Conservation (phyloP, 1,140 invertebrate genomes). For the Cydia splendana region DNA sequence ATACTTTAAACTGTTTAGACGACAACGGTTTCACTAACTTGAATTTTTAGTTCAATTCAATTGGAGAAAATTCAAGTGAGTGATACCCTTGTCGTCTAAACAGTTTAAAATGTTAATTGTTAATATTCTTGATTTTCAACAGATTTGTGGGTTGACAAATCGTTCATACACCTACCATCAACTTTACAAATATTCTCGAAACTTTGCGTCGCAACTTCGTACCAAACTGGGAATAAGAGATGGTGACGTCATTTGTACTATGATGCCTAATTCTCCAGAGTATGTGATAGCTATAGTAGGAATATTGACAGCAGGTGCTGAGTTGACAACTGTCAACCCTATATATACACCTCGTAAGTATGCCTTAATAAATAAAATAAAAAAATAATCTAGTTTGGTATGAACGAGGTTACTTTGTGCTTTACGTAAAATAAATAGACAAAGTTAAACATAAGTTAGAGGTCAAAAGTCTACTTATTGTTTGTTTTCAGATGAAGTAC, state of each 20-base stretch:
- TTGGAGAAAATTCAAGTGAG: too few relatives aligned
- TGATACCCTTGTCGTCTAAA: too few relatives aligned
- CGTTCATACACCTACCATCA: slow-evolving; percentile 86
- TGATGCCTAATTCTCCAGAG: slow-evolving; percentile 90
- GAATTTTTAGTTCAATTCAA: too few relatives aligned
- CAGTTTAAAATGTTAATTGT: too few relatives aligned
- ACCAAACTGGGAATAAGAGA: slow-evolving; percentile 84
- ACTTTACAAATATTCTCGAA: slow-evolving; percentile 82
- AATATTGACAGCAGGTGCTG: slow-evolving; percentile 84
- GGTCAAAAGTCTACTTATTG: too few relatives aligned
- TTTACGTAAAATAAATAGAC: too few relatives aligned
- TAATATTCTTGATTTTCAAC: slow-evolving; percentile 43
- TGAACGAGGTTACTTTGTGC: too few relatives aligned
- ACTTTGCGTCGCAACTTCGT: slow-evolving; percentile 84
- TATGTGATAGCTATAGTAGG: slow-evolving; percentile 85
- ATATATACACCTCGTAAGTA: slow-evolving; percentile 87
- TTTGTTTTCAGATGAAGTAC: slow-evolving; percentile 86
- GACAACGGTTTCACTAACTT: too few relatives aligned
- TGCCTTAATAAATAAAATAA: not conserved
- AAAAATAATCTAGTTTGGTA: too few relatives aligned
- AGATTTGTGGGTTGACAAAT: slow-evolving; percentile 87
- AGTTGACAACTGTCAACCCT: slow-evolving; percentile 90
- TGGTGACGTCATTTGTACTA: slow-evolving; percentile 86
- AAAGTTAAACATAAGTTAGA: too few relatives aligned
- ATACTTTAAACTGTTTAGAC: too few relatives aligned